Percentiles rank a stretch among this genome's conserved stretches.
Evolutionary conservation across 1,140 invertebrate genomes (phyloP).

Genomic region (Paramacrobiotus metropolitanus): DNA sequence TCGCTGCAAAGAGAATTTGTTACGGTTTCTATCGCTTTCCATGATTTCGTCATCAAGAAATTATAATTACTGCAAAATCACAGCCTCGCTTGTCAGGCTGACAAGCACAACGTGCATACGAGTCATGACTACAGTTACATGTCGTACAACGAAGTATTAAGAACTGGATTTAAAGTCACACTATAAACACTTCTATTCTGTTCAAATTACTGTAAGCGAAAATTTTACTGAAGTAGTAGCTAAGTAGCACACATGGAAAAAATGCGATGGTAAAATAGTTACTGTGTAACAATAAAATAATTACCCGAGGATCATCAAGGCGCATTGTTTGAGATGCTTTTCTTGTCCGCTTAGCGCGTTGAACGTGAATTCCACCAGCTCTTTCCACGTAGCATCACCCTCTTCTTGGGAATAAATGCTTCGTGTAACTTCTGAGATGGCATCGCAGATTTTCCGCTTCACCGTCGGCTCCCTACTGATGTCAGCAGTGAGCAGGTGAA

Average conservation of each 20-base stretch:
- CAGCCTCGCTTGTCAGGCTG: no score
- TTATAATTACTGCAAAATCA: neutral
- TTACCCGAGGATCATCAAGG: neutral
- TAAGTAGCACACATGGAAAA: slow-evolving; percentile 15
- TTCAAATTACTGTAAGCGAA: neutral
- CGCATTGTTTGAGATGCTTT: neutral
- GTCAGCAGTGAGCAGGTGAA: slow-evolving; percentile 56
- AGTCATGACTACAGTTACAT: no score
- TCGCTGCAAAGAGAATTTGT: neutral
- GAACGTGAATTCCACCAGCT: neutral
- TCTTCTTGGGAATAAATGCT: slow-evolving; percentile 47
- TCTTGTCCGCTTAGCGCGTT: slow-evolving; percentile 1
- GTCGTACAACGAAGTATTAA: neutral
- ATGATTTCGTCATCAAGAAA: neutral
- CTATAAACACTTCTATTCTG: neutral
- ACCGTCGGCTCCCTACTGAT: slow-evolving; percentile 32
- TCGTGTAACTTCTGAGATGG: slow-evolving; percentile 71
- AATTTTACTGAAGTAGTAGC: neutral
- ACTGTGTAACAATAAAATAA: no score
- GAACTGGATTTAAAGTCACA: neutral
- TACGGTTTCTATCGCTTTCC: neutral
- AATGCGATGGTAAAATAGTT: neutral
- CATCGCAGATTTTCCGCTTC: slow-evolving; percentile 75
- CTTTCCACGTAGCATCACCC: neutral
- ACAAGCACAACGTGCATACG: no score